These are phyloP conservation scores for Seladonia tumulorum DNA, from an alignment of 2,888 invertebrate species.

Conservation along the genomic window DNA sequence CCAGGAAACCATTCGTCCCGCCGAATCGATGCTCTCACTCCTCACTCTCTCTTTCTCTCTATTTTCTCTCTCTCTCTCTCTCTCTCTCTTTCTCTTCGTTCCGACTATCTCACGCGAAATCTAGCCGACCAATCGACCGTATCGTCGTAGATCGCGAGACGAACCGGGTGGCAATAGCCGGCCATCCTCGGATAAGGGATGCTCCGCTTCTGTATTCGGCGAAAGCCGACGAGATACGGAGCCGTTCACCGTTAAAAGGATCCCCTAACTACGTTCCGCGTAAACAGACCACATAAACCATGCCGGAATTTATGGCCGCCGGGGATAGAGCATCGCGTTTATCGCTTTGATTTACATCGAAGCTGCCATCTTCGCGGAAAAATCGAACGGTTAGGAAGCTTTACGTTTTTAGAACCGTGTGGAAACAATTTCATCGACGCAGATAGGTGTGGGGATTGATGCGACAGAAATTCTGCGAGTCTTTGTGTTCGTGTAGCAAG, in stretches of 20 bases:
- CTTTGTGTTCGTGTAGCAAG: background rate
- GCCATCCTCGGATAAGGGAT: background rate
- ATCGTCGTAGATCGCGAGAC: constrained; percentile 35
- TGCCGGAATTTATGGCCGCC: background rate
- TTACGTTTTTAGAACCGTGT: background rate
- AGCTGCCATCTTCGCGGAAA: background rate
- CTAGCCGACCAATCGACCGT: constrained; percentile 42
- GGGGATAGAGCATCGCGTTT: no score
- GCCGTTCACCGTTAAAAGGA: constrained; percentile 4
- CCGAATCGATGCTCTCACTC: constrained; percentile 51
- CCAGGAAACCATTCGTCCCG: constrained; percentile 48
- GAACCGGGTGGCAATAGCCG: constrained; percentile 20
- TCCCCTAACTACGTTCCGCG: constrained; percentile 2
- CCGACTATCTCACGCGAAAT: constrained; percentile 43
- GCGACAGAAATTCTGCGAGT: background rate
- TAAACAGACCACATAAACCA: constrained; percentile 16
- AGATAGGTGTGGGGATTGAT: background rate
- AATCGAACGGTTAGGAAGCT: background rate
- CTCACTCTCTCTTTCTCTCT: background rate
- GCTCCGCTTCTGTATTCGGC: background rate
- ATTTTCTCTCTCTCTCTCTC: background rate
- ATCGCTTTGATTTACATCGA: background rate
- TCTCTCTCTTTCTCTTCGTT: background rate
- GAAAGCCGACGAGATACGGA: background rate
- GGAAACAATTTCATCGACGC: background rate